A percentile compares a stretch with the other conserved stretches of the same genome.
Evolutionary conservation across 2,113 vertebrate genomes (phyloP).

Genomic region (Myrmophylax atrothorax): DNA sequence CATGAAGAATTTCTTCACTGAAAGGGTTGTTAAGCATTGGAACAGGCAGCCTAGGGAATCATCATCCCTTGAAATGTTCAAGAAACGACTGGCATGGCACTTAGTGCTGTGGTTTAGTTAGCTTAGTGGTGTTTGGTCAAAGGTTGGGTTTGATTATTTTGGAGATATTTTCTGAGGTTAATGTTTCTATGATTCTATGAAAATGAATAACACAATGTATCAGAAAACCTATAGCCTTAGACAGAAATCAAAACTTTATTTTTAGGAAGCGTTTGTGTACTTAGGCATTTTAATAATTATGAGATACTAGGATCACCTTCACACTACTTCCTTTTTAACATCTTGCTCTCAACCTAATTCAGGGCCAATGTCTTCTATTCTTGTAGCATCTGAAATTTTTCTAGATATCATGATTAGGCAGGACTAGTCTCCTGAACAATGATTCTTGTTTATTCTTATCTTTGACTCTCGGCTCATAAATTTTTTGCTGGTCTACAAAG

Average conservation of each 20-base stretch:
- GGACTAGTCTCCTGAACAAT: background rate
- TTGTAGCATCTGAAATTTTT: background rate
- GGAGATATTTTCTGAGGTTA: background rate
- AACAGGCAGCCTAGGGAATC: background rate
- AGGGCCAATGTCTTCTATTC: background rate
- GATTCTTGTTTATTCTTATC: background rate
- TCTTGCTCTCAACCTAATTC: background rate
- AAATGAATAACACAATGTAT: background rate
- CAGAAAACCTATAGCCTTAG: background rate
- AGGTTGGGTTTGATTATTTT: background rate
- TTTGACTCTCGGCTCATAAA: background rate
- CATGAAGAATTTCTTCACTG: background rate
- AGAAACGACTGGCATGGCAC: background rate
- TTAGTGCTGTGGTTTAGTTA: background rate
- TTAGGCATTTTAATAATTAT: background rate
- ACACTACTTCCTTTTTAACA: background rate
- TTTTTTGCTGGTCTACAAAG: background rate
- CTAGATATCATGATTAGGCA: background rate
- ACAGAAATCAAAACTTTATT: background rate
- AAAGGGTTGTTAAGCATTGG: background rate
- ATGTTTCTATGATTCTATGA: background rate
- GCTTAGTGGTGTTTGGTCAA: background rate
- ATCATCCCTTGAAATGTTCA: background rate
- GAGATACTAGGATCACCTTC: background rate
- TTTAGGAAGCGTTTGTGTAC: background rate